Evolutionary conservation across 2,113 vertebrate genomes (phyloP).

Genomic region (Syngnathus floridae): DNA sequence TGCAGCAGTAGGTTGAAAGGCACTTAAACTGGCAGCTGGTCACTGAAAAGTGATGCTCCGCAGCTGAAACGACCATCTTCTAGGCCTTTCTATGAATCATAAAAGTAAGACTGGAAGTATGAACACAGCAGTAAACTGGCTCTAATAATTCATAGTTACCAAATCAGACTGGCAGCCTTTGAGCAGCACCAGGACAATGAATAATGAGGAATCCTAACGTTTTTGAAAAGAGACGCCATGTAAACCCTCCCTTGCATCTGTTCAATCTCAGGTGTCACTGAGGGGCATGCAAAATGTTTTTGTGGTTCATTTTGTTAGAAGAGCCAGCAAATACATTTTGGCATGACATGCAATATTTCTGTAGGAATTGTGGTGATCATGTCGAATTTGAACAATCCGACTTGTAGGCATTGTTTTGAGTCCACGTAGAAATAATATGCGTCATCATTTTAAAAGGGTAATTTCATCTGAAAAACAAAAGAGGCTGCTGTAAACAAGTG

Average conservation of each 20-base stretch:
- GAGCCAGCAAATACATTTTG: not conserved
- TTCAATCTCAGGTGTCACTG: constrained; percentile 38
- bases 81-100: constrained; percentile 18
- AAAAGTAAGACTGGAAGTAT: constrained; percentile 18
- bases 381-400: not conserved
- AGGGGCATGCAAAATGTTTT: constrained; percentile 25
- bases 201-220: constrained; percentile 11
- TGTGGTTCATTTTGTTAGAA: constrained; percentile 5
- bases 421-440: not conserved
- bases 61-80: constrained; percentile 34
- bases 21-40: constrained; percentile 55
- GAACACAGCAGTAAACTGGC: not conserved
- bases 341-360: not conserved
- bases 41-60: constrained; percentile 36
- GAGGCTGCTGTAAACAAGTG: not conserved
- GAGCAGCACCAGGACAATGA: constrained; percentile 36
- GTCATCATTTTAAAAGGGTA: not conserved
- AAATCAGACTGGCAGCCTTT: constrained; percentile 34
- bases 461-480: not conserved
- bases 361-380: not conserved
- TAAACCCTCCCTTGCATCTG: constrained; percentile 17
- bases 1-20: constrained; percentile 41
- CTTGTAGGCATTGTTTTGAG: not conserved
- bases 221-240: constrained; percentile 25
- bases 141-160: constrained; percentile 45